Evolutionary conservation across 2,797 vertebrate genomes (phyloP).

Genomic region (Petrocephalus schoutedeni): DNA sequence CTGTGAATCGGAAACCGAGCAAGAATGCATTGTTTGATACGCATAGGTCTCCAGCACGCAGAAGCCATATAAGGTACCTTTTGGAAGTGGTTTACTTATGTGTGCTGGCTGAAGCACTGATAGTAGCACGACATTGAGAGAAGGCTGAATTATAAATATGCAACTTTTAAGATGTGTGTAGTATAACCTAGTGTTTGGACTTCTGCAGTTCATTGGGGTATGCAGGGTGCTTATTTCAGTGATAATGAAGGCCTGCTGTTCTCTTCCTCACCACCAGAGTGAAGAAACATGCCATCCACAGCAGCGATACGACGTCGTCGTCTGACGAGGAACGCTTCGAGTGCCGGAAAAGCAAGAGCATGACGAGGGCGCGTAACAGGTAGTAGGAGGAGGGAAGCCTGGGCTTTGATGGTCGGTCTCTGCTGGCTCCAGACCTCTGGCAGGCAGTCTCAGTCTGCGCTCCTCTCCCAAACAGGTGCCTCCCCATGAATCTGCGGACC

Average conservation of each 20-base stretch:
- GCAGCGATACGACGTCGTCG: slow-evolving; percentile 95
- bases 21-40: slow-evolving; percentile 93
- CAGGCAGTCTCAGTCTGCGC: not conserved
- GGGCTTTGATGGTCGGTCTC: not conserved
- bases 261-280: slow-evolving; percentile 62
- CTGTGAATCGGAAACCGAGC: slow-evolving; percentile 93
- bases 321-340: slow-evolving; percentile 98
- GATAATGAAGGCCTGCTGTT: not conserved
- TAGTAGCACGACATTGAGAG: not conserved
- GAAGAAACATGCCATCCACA: slow-evolving; percentile 98
- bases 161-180: not conserved
- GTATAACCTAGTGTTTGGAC: not conserved
- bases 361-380: slow-evolving; percentile 94
- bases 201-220: not conserved
- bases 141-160: not conserved
- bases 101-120: not conserved
- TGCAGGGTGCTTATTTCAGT: not conserved
- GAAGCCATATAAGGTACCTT: slow-evolving; percentile 92
- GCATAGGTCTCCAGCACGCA: slow-evolving; percentile 93
- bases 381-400: slow-evolving; percentile 37
- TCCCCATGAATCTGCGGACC: slow-evolving; percentile 89
- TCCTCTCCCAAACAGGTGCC: slow-evolving; percentile 65
- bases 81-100: not conserved
- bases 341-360: slow-evolving; percentile 95
- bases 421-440: not conserved